Evolutionary conservation across 2,113 vertebrate genomes (phyloP), one percentile per base, ranked within the genome.

Genomic region (Carassius auratus): DNA sequence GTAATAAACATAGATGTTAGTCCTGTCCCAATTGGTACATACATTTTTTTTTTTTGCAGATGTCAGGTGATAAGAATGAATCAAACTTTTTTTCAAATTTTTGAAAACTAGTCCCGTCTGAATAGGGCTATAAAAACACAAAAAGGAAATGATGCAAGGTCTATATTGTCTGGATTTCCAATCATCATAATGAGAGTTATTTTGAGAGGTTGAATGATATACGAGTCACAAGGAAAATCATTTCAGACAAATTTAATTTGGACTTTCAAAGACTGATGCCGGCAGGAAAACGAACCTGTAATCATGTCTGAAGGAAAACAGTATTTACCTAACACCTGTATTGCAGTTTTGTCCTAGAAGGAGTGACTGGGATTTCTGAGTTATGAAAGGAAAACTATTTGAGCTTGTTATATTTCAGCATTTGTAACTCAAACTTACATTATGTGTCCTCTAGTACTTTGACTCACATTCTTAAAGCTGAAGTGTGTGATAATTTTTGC

Each of bases 221-320:
- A 17, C 1, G n/a, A 81, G 61, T 81, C 61, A 81, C 61, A 80
- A 64, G 33, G 38, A 59, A 64, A 38, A 17, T 64, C 0, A 64
- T 64, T 80, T 62, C 78, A 17, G 59, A 45, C n/a, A 26, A 64
- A 64, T 64, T 38, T 17, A 80, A 64, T 81, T 81, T 66, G n/a
- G n/a, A 66, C 19, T 64, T 81, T 62, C 3, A 26, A 66, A 80
- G 59, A 45, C 15, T 4, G 57, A 33, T 23, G 23, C 8, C n/a
- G 23, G 21, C 71, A 48, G 71, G 42, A 42, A 75, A 48, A 75
- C 71, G 48, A 75, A 75, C 71, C n/a, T 76, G 75, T 76, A 33
- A 55, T 76, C 48, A 55, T 42, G 77, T 38, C 55, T 79, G 26
- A 77, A 57, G 21, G 17, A 74, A 74, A 74, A 48, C 13, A 55